Evolutionary conservation across 2,888 invertebrate genomes (phyloP), one percentile per base, ranked within the genome.

Genomic region (Axea sp.): DNA sequence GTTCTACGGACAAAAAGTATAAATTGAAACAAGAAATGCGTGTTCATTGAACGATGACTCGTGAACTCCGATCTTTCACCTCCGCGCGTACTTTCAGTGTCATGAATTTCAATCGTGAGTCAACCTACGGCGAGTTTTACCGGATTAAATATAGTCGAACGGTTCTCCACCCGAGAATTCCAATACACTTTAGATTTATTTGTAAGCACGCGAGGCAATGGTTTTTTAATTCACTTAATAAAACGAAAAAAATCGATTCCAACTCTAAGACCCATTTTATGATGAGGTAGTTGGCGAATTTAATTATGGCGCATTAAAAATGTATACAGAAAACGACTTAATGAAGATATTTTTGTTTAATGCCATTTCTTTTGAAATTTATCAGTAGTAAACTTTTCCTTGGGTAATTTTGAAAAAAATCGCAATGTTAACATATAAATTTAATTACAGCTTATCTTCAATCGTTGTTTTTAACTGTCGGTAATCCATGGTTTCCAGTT

Each of bases 1-100:
- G 1, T 1, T 55, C 28, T 26, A 15, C 51, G n/a, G 28, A 3
- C 57, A 43, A 59, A 31, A 41, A 51, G 28, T 28, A 62, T 26
- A 57, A 47, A 43, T 28, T 28, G 22, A 45, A 26, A 30, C 47
- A 60, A 65, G 73, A 67, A 67, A 67, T 75, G 41, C 59, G 59
- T 39, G 39, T 15, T 69, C 53, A 43, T 19, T 60, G 49, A 59
- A 59, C 51, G 45, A 31, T 45, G 49, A 11, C 37, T 60, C 17
- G 35, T 64, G 33, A 33, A 35, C 43, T 49, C 24, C 59, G 49
- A 47, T 57, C 47, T 15, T 33, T 53, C 41, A 30, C 49, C 41
- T 68, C 49, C 55, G 43, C 55, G 22, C 45, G 47, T 17, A 47
- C 30, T 67, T 67, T 41, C 19, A 49, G 26, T 31, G 22, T 55